Percentiles rank a stretch among this genome's conserved stretches.
Conservation (phyloP, 2,797 vertebrate genomes). For the Sylvilagus floridanus region DNA sequence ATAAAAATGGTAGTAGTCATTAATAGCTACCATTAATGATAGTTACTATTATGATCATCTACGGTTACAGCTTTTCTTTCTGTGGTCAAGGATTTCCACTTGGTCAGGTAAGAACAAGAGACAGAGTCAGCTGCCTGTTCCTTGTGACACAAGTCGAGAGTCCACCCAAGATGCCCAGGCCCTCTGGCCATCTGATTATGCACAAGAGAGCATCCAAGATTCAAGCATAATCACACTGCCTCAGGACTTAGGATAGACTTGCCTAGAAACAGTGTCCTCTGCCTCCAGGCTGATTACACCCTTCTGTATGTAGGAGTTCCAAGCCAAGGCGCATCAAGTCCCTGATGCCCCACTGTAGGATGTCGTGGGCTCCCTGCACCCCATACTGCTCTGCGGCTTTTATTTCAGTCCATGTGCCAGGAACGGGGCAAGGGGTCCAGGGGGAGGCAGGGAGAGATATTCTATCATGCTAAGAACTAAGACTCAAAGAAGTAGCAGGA, state of each 20-base stretch:
- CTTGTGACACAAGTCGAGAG: background rate
- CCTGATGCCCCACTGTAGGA: constrained; percentile 54
- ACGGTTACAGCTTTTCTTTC: background rate
- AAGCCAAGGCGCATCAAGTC: constrained; percentile 63
- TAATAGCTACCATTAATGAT: background rate
- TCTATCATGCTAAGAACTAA: constrained; percentile 63
- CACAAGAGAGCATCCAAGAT: background rate
- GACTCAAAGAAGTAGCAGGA: constrained; percentile 27
- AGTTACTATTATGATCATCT: background rate
- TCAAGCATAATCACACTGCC: background rate
- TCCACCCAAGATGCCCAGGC: background rate
- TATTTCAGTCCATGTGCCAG: constrained; percentile 66
- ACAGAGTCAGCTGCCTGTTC: background rate
- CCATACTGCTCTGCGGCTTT: constrained; percentile 74
- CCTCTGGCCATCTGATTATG: background rate
- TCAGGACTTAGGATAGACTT: background rate
- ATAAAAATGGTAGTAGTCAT: background rate
- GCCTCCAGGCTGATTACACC: background rate
- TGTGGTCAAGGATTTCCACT: background rate
- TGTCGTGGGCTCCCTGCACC: constrained; percentile 71
- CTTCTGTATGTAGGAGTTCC: background rate
- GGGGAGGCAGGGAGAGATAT: constrained; percentile 43
- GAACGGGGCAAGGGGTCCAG: background rate
- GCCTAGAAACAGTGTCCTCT: background rate
- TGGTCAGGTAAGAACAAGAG: background rate